These are phyloP conservation scores for Drosophila recens DNA, from an alignment of 2,888 invertebrate species.

Conservation along the genomic window DNA sequence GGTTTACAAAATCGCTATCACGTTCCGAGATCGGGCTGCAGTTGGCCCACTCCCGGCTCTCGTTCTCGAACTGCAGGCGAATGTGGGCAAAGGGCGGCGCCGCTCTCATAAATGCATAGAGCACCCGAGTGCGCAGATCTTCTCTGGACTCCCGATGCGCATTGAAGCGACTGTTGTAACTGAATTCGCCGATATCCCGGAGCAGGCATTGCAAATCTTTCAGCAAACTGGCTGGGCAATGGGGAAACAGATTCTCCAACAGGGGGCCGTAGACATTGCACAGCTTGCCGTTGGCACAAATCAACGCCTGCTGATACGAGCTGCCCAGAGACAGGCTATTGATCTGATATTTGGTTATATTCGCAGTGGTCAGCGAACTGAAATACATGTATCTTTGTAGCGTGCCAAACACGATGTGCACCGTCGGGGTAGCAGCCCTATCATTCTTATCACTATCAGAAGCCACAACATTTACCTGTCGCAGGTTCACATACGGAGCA, in stretches of 20 bases:
- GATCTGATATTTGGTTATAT: conserved; percentile 51
- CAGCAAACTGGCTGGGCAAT: conserved; percentile 28
- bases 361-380: conserved; percentile 32
- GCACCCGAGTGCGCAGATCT: conserved; percentile 55
- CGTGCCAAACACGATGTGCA: conserved; percentile 31
- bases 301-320: conserved; percentile 53
- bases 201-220: conserved; percentile 49
- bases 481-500: conserved; percentile 18
- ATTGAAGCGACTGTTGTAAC: conserved; percentile 27
- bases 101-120: conserved; percentile 44
- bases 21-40: conserved; percentile 27
- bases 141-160: not conserved
- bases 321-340: conserved; percentile 44
- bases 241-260: conserved; percentile 47
- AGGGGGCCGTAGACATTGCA: conserved; percentile 48
- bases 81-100: conserved; percentile 51
- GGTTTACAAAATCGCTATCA: not conserved
- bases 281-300: conserved; percentile 29
- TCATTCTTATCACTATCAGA: conserved; percentile 21
- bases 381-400: conserved; percentile 48
- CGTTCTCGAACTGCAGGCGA: conserved; percentile 45
- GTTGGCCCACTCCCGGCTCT: conserved; percentile 45
- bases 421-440: not conserved
- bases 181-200: conserved; percentile 46
- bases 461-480: conserved; percentile 59